phyloP scores from a whole-genome alignment of 2,113 vertebrate species.

The Serilophus lunatus region DNA sequence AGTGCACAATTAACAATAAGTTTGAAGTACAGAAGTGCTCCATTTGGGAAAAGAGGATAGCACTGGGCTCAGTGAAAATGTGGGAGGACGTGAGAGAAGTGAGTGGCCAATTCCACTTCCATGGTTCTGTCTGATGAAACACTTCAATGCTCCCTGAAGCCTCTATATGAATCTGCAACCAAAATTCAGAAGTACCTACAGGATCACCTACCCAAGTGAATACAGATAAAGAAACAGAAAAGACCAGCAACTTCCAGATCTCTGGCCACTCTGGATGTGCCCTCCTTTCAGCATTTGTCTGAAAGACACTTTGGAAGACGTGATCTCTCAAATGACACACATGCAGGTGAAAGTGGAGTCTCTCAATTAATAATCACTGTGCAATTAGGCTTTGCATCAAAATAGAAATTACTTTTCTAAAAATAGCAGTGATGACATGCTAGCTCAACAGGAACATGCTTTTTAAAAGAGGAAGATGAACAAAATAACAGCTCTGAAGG shows the following conservation, averaged over 20 bases:
- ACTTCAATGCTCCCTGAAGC: neutral
- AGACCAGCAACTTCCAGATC: neutral
- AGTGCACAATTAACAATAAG: neutral
- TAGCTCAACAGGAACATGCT: neutral
- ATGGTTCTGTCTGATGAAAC: neutral
- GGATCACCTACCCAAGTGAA: neutral
- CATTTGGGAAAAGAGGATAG: neutral
- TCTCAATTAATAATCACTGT: conserved; percentile 10
- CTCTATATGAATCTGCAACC: neutral
- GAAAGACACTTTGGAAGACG: neutral
- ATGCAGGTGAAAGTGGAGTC: neutral
- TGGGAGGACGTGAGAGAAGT: neutral
- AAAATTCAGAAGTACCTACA: neutral
- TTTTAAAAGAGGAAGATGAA: neutral
- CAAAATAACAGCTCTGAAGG: neutral
- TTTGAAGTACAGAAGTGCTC: neutral
- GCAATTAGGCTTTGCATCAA: conserved; percentile 19
- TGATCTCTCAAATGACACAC: neutral
- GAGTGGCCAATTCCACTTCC: neutral
- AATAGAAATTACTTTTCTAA: conserved; percentile 44
- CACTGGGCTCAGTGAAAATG: neutral
- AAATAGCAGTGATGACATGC: neutral
- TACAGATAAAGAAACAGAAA: neutral
- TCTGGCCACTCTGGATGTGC: neutral
- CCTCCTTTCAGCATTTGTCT: neutral